phyloP scores from a whole-genome alignment of 2,888 invertebrate genomes.

The Phortica magna region DNA sequence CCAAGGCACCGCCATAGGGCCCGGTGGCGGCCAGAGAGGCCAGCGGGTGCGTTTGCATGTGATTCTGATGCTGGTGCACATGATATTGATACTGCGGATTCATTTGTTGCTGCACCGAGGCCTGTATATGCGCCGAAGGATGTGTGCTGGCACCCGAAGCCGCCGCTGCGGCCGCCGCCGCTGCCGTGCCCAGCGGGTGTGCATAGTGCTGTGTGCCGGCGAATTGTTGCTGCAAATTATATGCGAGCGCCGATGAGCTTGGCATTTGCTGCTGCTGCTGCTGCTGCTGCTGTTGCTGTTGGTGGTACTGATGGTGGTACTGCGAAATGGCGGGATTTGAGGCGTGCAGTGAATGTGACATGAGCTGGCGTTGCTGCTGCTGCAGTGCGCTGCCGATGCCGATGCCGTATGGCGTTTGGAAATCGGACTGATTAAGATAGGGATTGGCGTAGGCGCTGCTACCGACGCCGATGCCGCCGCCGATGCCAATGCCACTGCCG shows the following conservation, averaged over 20 bases:
- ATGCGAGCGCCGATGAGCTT: conserved; percentile 61
- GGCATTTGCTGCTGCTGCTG: conserved; percentile 54
- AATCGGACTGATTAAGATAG: conserved; percentile 66
- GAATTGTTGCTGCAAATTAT: conserved; percentile 75
- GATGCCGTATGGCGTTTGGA: conserved; percentile 48
- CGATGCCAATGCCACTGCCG: background rate
- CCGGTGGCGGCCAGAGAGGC: conserved; percentile 70
- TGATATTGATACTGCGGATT: conserved; percentile 76
- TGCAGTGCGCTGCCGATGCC: conserved; percentile 56
- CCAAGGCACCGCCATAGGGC: conserved; percentile 70
- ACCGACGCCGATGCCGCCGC: conserved; percentile 39
- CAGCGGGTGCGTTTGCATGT: conserved; percentile 74
- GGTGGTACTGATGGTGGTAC: conserved; percentile 68
- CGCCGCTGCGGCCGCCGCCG: background rate
- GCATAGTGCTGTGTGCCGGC: conserved; percentile 73
- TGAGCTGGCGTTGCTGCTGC: conserved; percentile 73
- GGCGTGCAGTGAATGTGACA: conserved; percentile 76
- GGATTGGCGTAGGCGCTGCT: conserved; percentile 63
- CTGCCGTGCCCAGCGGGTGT: conserved; percentile 50
- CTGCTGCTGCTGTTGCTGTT: conserved; percentile 55
- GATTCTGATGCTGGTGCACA: conserved; percentile 76
- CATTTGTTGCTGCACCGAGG: conserved; percentile 75
- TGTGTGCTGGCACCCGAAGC: conserved; percentile 48
- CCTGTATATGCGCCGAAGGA: conserved; percentile 72
- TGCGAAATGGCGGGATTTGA: conserved; percentile 77